Percentiles rank a stretch among this genome's conserved stretches.
Evolutionary conservation across 2,888 invertebrate genomes (phyloP).

Genomic region (Liopterus haemorrhoidalis): DNA sequence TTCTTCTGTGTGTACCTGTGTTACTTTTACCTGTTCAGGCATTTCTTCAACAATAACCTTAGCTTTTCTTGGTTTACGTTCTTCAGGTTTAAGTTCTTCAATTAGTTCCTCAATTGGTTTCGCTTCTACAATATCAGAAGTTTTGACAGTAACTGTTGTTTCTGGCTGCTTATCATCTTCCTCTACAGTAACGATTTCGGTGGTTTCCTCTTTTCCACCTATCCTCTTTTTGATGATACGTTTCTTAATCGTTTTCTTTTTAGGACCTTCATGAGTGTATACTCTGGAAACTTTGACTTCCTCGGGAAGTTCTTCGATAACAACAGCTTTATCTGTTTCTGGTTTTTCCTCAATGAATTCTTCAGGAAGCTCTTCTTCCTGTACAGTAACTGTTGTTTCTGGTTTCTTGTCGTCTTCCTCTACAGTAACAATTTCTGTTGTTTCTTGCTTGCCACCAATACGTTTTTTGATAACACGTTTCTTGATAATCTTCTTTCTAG

Average conservation of each 20-base stretch:
- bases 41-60: constrained; percentile 38
- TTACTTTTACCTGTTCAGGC: constrained; percentile 44
- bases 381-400: constrained; percentile 45
- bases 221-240: constrained; percentile 34
- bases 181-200: constrained; percentile 47
- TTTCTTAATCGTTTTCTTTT: constrained; percentile 34
- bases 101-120: constrained; percentile 32
- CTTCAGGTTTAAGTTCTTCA: constrained; percentile 31
- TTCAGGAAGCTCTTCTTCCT: constrained; percentile 39
- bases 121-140: constrained; percentile 37
- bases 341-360: constrained; percentile 23
- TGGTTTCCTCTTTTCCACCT: constrained; percentile 40
- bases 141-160: constrained; percentile 41
- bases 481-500: constrained; percentile 36
- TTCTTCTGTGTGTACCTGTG: constrained; percentile 36
- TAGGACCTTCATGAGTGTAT: constrained; percentile 34
- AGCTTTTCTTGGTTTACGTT: constrained; percentile 34
- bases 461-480: constrained; percentile 38
- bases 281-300: constrained; percentile 32
- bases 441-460: constrained; percentile 39
- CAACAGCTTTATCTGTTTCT: constrained; percentile 30
- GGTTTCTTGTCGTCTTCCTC: constrained; percentile 44
- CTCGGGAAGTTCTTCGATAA: constrained; percentile 38
- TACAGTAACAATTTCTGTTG: constrained; percentile 43
- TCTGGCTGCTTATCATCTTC: constrained; percentile 47